Evolutionary conservation across 2,113 vertebrate genomes (phyloP).

Genomic region (Ptilonorhynchus violaceus): DNA sequence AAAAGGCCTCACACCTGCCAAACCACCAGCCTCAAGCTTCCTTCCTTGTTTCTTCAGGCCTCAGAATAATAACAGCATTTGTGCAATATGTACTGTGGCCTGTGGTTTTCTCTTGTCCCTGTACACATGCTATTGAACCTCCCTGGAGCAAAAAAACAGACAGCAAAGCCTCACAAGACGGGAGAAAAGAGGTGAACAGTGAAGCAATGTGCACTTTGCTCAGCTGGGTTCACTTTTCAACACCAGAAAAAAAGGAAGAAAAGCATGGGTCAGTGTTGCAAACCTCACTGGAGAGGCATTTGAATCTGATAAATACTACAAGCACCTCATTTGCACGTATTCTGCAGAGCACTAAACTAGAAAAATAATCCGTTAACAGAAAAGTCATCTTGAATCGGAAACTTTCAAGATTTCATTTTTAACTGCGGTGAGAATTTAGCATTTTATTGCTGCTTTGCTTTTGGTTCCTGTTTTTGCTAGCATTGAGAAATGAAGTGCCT

Average conservation of each 20-base stretch:
- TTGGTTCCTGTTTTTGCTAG: conserved; percentile 61
- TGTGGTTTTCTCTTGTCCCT: conserved; percentile 51
- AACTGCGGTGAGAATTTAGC: not conserved
- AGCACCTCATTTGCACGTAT: not conserved
- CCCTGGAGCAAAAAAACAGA: not conserved
- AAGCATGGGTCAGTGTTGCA: not conserved
- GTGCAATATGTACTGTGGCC: not conserved
- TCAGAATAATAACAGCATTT: conserved; percentile 36
- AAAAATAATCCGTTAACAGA: not conserved
- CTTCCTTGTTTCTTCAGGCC: conserved; percentile 49
- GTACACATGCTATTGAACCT: conserved; percentile 1
- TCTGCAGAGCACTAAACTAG: not conserved
- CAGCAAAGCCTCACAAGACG: not conserved
- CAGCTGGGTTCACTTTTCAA: not conserved
- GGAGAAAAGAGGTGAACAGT: not conserved
- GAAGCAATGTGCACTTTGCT: not conserved
- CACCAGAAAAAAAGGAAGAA: not conserved
- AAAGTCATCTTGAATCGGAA: conserved; percentile 26
- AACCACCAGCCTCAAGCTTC: conserved; percentile 67
- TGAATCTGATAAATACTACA: not conserved
- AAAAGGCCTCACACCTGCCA: conserved; percentile 67
- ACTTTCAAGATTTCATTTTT: conserved; percentile 19
- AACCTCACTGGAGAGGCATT: not conserved
- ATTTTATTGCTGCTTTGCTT: not conserved
- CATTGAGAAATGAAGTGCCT: conserved; percentile 35